Evolutionary conservation across 2,797 vertebrate genomes (phyloP).

Genomic region (Notolabrus celidotus): DNA sequence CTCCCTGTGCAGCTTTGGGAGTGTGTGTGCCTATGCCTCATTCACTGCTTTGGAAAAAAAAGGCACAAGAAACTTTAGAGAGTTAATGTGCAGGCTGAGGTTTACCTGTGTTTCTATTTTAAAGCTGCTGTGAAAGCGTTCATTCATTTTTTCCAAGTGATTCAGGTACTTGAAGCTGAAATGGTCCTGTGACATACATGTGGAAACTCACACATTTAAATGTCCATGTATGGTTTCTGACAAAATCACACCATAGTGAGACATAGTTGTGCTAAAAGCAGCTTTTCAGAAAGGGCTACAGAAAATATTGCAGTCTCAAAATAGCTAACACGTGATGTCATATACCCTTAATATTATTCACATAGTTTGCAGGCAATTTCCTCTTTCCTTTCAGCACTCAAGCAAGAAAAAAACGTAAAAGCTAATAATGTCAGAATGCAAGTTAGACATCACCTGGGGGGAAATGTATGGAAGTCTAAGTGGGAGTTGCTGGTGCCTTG

Average conservation of each 20-base stretch:
- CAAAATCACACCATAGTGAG: not conserved
- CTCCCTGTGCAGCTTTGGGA: constrained; percentile 4
- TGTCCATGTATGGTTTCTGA: constrained; percentile 20
- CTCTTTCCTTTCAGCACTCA: not conserved
- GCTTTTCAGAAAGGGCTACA: not conserved
- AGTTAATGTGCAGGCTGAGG: constrained; percentile 19
- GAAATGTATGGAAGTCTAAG: not conserved
- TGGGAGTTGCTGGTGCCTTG: constrained; percentile 54
- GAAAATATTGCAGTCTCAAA: constrained; percentile 8
- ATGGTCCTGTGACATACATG: not conserved
- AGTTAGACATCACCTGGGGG: not conserved
- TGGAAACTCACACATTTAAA: not conserved
- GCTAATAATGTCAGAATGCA: not conserved
- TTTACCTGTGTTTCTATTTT: constrained; percentile 28
- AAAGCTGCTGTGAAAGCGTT: constrained; percentile 1
- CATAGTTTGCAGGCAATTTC: not conserved
- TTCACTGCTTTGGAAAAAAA: constrained; percentile 21
- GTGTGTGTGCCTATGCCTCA: constrained; percentile 13
- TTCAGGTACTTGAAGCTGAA: not conserved
- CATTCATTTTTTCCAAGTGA: not conserved
- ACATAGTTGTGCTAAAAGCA: constrained; percentile 2
- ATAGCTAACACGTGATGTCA: constrained; percentile 29
- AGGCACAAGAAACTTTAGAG: constrained; percentile 6
- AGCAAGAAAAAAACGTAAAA: not conserved
- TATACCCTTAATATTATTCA: not conserved